Conservation (phyloP, 1,140 invertebrate species). For the Prorops nasuta region DNA sequence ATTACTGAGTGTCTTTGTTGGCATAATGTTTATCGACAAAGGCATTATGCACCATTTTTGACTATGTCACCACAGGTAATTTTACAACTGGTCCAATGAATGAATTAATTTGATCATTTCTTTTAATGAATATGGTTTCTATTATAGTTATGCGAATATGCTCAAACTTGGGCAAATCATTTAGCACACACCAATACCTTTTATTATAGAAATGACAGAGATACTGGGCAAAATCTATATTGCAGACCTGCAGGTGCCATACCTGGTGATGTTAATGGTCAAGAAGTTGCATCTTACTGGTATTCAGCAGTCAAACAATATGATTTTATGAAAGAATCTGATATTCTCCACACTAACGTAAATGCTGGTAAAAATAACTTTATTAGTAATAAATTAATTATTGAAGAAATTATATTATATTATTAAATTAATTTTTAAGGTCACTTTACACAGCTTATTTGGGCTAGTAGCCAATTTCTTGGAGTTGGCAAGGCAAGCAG, state of each 20-base stretch:
- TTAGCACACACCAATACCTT: slow-evolving; percentile 76
- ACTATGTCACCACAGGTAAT: slow-evolving; percentile 71
- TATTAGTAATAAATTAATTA: neutral
- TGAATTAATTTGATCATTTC: neutral
- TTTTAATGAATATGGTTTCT: slow-evolving; percentile 3
- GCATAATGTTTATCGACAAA: slow-evolving; percentile 77
- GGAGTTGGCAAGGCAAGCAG: slow-evolving; percentile 81
- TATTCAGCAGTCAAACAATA: slow-evolving; percentile 79
- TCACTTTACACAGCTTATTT: slow-evolving; percentile 90
- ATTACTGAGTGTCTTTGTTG: slow-evolving; percentile 77
- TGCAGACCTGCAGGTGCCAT: slow-evolving; percentile 67
- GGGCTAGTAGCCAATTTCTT: slow-evolving; percentile 74
- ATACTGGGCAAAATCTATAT: slow-evolving; percentile 76
- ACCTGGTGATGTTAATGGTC: slow-evolving; percentile 69
- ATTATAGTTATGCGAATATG: slow-evolving; percentile 72
- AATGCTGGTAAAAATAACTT: slow-evolving; percentile 72
- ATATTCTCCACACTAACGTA: slow-evolving; percentile 72
- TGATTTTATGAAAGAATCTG: slow-evolving; percentile 71
- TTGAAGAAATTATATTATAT: neutral
- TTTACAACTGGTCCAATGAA: neutral
- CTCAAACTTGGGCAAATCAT: slow-evolving; percentile 84
- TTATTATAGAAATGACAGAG: slow-evolving; percentile 71
- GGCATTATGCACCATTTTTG: slow-evolving; percentile 69
- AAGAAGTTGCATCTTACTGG: slow-evolving; percentile 84
- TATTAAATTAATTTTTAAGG: slow-evolving; percentile 53